A percentile compares a stretch with the other conserved stretches of the same genome.
Conservation (phyloP, 2,888 invertebrate genomes). For the Thera obeliscata region DNA sequence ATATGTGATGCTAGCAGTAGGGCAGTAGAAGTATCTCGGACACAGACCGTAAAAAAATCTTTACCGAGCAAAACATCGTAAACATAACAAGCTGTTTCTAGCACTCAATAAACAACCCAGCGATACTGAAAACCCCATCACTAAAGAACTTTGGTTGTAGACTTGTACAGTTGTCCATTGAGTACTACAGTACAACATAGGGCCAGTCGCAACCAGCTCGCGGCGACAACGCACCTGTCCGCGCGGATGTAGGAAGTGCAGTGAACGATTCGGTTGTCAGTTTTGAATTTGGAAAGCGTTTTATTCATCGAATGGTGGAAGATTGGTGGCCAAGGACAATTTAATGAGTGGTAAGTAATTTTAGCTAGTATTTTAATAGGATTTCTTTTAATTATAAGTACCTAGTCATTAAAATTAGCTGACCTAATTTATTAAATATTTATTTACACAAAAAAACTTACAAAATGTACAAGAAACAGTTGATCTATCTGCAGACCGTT, state of each 20-base stretch:
- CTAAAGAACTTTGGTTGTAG: constrained; percentile 3
- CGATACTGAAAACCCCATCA: constrained; percentile 1
- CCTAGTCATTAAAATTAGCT: too few species aligned
- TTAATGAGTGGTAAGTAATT: constrained; percentile 35
- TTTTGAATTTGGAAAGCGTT: constrained; percentile 57
- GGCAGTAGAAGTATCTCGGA: too few species aligned
- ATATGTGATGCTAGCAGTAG: too few species aligned
- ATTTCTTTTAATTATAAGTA: too few species aligned
- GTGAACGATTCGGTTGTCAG: constrained; percentile 60
- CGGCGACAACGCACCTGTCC: constrained; percentile 56
- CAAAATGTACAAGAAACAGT: too few species aligned
- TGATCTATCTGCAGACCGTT: too few species aligned
- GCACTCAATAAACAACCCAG: neutral
- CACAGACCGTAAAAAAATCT: too few species aligned
- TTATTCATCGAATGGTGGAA: constrained; percentile 43
- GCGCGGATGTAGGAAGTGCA: constrained; percentile 71
- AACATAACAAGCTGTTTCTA: neutral
- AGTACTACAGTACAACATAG: constrained; percentile 12
- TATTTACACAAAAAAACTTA: too few species aligned
- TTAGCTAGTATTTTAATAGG: neutral
- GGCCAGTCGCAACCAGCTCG: constrained; percentile 55
- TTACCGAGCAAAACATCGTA: too few species aligned
- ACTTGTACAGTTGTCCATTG: constrained; percentile 11
- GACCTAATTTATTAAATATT: too few species aligned
- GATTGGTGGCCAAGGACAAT: constrained; percentile 42